Conservation (phyloP, 1,140 invertebrate genomes). For the Leptinotarsa undecemlineata region DNA sequence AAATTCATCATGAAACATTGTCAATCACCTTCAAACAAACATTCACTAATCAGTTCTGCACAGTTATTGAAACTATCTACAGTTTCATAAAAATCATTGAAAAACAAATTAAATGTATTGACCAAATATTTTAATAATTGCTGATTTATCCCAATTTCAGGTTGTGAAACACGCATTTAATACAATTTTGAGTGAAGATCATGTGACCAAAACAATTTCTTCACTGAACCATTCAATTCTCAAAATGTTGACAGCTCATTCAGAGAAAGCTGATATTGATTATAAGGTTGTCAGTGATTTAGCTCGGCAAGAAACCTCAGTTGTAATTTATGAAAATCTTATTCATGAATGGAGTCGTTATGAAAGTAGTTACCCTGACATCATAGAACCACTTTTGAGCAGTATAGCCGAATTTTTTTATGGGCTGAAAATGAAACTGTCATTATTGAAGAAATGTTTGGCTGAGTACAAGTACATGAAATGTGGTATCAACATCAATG, state of each 20-base stretch:
- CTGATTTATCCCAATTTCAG: slow-evolving; percentile 37
- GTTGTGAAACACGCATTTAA: slow-evolving; percentile 40
- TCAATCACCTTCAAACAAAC: too few species aligned
- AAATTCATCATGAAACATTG: too few species aligned
- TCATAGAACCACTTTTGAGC: slow-evolving; percentile 64
- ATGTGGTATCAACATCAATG: slow-evolving; percentile 36
- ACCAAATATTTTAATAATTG: slow-evolving; percentile 14
- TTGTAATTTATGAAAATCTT: slow-evolving; percentile 42
- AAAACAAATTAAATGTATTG: background rate
- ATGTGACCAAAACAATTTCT: slow-evolving; percentile 19
- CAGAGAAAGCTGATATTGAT: slow-evolving; percentile 11
- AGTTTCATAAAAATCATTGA: too few species aligned
- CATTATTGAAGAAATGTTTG: slow-evolving; percentile 54
- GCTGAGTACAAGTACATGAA: slow-evolving; percentile 32
- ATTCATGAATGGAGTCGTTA: slow-evolving; percentile 62
- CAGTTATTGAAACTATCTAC: too few species aligned
- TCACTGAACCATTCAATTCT: slow-evolving; percentile 12
- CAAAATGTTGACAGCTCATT: slow-evolving; percentile 14
- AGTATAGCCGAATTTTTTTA: slow-evolving; percentile 65
- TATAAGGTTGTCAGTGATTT: slow-evolving; percentile 14
- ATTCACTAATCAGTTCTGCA: too few species aligned
- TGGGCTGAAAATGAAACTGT: slow-evolving; percentile 60
- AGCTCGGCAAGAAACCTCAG: slow-evolving; percentile 32
- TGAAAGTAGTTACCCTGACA: slow-evolving; percentile 67
- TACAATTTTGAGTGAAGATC: slow-evolving; percentile 39